Percentiles rank a stretch among this genome's conserved stretches.
phyloP scores from a whole-genome alignment of 2,113 vertebrate genomes.

The Antigone vipio region DNA sequence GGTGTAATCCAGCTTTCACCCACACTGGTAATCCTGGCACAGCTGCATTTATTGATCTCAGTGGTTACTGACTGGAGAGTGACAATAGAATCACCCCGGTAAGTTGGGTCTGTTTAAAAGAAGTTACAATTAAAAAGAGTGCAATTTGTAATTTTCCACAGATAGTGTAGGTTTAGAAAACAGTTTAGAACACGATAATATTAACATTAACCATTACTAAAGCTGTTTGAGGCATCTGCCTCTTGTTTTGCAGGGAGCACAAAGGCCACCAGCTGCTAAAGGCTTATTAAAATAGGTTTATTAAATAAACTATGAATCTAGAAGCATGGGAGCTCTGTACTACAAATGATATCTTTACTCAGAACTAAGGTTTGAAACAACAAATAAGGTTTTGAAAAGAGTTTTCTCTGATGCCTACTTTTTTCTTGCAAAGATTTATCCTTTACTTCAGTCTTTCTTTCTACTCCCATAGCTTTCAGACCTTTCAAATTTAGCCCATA shows the following conservation, averaged over 20 bases:
- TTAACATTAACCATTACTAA: not conserved
- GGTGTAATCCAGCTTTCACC: not conserved
- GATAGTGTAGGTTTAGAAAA: not conserved
- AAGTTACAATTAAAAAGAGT: not conserved
- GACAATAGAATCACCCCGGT: not conserved
- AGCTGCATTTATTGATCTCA: not conserved
- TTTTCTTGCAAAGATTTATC: not conserved
- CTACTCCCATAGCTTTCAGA: not conserved
- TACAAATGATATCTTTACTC: not conserved
- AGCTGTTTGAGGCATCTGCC: not conserved
- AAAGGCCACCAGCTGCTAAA: not conserved
- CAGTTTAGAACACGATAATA: not conserved
- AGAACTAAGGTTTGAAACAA: not conserved
- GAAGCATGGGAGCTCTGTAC: not conserved
- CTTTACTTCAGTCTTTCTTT: not conserved
- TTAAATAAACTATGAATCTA: not conserved
- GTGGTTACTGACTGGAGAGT: not conserved
- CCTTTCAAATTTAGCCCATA: not conserved
- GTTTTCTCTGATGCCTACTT: not conserved
- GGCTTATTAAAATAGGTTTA: not conserved
- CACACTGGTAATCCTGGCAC: too few species aligned
- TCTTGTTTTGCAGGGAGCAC: not conserved
- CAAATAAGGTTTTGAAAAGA: not conserved
- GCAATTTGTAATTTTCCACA: not conserved
- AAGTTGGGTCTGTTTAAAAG: not conserved